A percentile compares a stretch with the other conserved stretches of the same genome.
Evolutionary conservation across 2,113 vertebrate species (phyloP).

Genomic region (Aleadryas rufinucha): DNA sequence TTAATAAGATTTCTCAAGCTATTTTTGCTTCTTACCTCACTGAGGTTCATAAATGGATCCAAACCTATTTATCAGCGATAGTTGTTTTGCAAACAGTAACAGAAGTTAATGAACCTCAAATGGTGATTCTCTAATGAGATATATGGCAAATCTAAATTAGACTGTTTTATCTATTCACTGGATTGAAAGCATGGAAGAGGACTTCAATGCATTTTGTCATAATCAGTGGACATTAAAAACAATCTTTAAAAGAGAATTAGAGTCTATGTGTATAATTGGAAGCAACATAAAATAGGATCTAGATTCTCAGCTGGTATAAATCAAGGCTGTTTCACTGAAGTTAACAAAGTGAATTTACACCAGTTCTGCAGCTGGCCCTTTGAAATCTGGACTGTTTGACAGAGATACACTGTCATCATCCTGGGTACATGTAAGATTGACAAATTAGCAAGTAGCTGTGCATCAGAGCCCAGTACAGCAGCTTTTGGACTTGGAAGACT

Average conservation of each 20-base stretch:
- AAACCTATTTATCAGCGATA: background rate
- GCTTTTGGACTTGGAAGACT: background rate
- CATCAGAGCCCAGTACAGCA: background rate
- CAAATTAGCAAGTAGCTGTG: background rate
- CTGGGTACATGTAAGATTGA: background rate
- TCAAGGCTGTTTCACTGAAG: background rate
- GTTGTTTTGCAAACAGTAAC: constrained; percentile 36
- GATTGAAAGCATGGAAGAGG: background rate
- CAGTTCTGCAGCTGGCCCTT: background rate
- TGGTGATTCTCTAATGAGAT: constrained; percentile 29
- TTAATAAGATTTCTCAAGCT: constrained; percentile 38
- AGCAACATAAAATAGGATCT: background rate
- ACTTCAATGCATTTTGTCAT: background rate
- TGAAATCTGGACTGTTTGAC: background rate
- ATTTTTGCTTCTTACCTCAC: constrained; percentile 21
- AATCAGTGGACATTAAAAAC: background rate
- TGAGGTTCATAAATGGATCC: constrained; percentile 12
- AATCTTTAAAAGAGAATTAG: background rate
- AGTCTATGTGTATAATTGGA: background rate
- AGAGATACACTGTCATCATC: background rate
- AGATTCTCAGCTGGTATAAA: background rate
- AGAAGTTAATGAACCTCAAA: constrained; percentile 39
- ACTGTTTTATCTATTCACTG: background rate
- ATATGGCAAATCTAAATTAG: background rate
- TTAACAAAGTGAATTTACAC: background rate